Conservation (phyloP, 2,113 vertebrate genomes). For the Notothenia coriiceps region DNA sequence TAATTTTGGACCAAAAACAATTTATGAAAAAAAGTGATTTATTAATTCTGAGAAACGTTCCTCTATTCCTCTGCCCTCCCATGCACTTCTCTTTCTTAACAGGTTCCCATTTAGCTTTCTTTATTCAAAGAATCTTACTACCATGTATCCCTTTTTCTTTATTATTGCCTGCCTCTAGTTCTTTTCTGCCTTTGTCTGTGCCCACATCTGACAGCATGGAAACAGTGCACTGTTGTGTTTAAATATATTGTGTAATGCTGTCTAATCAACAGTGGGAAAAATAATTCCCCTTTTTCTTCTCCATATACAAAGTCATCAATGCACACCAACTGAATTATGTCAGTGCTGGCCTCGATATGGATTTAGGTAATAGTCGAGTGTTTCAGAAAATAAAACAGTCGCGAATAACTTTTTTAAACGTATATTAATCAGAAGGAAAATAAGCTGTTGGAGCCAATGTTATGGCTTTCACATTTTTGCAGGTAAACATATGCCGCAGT, state of each 20-base stretch:
- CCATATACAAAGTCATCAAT: constrained; percentile 15
- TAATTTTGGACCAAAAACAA: too few relatives aligned
- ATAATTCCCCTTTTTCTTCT: constrained; percentile 28
- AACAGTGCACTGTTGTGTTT: constrained; percentile 60
- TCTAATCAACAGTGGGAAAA: constrained; percentile 61
- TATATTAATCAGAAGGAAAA: constrained; percentile 66
- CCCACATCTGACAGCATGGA: constrained; percentile 56
- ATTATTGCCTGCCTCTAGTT: neutral
- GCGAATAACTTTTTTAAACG: constrained; percentile 53
- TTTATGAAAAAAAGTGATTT: too few relatives aligned
- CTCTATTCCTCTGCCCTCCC: neutral
- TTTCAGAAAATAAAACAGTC: constrained; percentile 53
- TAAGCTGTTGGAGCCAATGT: constrained; percentile 49
- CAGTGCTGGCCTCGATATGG: constrained; percentile 52
- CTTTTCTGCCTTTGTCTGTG: constrained; percentile 31
- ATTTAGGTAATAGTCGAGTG: constrained; percentile 20
- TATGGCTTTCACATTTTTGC: constrained; percentile 46
- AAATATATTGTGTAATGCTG: constrained; percentile 51
- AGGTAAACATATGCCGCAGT: constrained; percentile 31
- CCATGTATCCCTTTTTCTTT: constrained; percentile 5
- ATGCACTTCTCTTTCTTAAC: neutral
- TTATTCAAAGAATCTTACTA: constrained; percentile 4
- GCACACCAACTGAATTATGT: constrained; percentile 53
- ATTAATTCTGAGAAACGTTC: neutral
- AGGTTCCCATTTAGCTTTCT: constrained; percentile 10